phyloP scores from a whole-genome alignment of 2,888 invertebrate genomes.

The Megastigmus dorsalis region DNA sequence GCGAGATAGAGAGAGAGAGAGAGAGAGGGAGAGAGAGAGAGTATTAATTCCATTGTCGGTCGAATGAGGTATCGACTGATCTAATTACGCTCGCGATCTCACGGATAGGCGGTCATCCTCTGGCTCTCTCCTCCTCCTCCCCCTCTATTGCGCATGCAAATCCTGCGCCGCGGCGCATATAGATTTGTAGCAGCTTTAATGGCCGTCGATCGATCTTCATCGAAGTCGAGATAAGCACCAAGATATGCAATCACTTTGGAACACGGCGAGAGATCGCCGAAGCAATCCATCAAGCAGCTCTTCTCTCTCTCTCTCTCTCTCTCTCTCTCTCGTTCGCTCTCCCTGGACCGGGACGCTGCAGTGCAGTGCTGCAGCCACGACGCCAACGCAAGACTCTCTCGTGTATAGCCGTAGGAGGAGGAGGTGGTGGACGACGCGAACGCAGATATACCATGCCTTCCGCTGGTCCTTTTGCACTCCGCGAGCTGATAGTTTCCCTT shows the following conservation, averaged over 20 bases:
- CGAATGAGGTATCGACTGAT: slow-evolving; percentile 57
- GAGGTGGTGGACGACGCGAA: slow-evolving; percentile 12
- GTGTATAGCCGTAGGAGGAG: slow-evolving; percentile 16
- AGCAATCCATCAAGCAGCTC: slow-evolving; percentile 66
- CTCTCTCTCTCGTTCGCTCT: slow-evolving; percentile 50
- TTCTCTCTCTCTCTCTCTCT: slow-evolving; percentile 52
- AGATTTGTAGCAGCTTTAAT: slow-evolving; percentile 65
- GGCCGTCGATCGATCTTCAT: slow-evolving; percentile 68
- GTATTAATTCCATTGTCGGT: slow-evolving; percentile 54
- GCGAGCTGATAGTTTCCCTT: slow-evolving; percentile 35
- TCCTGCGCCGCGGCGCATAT: slow-evolving; percentile 58
- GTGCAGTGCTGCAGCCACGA: slow-evolving; percentile 15
- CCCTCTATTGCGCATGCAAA: slow-evolving; percentile 56
- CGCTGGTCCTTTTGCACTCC: slow-evolving; percentile 19
- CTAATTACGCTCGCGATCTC: slow-evolving; percentile 58
- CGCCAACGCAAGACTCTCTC: slow-evolving; percentile 16
- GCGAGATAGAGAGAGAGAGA: not conserved
- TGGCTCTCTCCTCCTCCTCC: not conserved
- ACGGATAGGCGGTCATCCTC: slow-evolving; percentile 39
- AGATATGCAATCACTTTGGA: slow-evolving; percentile 69
- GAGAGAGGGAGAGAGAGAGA: too few relatives aligned
- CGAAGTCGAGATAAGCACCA: slow-evolving; percentile 67
- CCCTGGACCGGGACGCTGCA: slow-evolving; percentile 3
- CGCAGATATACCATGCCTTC: slow-evolving; percentile 33
- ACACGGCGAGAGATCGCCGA: slow-evolving; percentile 63